phyloP scores from a whole-genome alignment of 1,140 invertebrate species.

The Drosophila busckii region DNA sequence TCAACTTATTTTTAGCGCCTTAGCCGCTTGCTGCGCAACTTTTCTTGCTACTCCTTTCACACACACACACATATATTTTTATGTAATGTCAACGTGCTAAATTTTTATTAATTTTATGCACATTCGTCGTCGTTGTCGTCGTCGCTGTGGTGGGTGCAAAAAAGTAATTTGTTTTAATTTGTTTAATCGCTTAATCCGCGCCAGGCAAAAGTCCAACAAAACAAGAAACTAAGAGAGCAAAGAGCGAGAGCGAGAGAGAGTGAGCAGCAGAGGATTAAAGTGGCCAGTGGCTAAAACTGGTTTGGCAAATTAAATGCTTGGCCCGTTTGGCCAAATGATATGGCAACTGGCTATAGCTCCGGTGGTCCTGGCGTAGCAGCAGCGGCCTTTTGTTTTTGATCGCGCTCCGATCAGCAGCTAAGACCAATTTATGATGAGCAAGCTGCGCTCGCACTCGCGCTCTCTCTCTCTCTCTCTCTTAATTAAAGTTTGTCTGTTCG shows the following conservation, averaged over 20 bases:
- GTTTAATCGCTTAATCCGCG: conserved; percentile 77
- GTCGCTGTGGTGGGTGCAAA: conserved; percentile 73
- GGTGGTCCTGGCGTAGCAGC: conserved; percentile 52
- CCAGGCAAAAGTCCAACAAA: conserved; percentile 13
- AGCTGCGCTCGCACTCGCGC: conserved; percentile 14
- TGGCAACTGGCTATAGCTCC: conserved; percentile 42
- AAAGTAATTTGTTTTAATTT: conserved; percentile 78
- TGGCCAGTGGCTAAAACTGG: conserved; percentile 45
- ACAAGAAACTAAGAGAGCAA: not conserved
- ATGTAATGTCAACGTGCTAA: conserved; percentile 51
- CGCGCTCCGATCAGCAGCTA: conserved; percentile 47
- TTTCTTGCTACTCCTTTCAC: too few relatives aligned
- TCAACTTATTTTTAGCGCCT: conserved; percentile 1
- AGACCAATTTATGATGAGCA: conserved; percentile 70
- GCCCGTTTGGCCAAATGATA: conserved; percentile 16
- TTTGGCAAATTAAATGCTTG: conserved; percentile 53
- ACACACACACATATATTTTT: too few relatives aligned
- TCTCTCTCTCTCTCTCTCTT: conserved; percentile 13
- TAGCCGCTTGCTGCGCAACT: too few relatives aligned
- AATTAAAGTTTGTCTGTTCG: conserved; percentile 71
- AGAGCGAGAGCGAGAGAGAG: not conserved
- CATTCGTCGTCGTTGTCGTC: too few relatives aligned
- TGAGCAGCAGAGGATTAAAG: not conserved
- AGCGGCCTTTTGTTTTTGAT: conserved; percentile 70
- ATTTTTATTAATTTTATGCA: conserved; percentile 74